These are phyloP conservation scores for Parazoanthus atlanticus DNA, from an alignment of 92 coral and sea anemone species.

Conservation along the genomic window DNA sequence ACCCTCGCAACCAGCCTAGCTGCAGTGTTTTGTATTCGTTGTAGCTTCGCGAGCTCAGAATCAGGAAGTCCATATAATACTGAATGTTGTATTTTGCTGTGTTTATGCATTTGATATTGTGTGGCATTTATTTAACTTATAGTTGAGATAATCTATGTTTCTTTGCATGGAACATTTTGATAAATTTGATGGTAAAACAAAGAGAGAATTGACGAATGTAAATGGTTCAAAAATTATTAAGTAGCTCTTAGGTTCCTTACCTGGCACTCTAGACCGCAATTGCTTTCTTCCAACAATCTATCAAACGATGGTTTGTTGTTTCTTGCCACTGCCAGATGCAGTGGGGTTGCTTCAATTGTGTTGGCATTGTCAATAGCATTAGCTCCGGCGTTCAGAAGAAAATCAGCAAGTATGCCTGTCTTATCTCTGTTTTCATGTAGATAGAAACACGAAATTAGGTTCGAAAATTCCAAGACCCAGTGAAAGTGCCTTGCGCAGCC, in stretches of 20 bases:
- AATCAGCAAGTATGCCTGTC: slow-evolving; percentile 17
- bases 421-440: slow-evolving; percentile 9
- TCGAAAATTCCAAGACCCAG: not conserved
- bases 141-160: too few species aligned
- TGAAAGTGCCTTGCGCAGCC: not conserved
- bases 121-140: too few species aligned
- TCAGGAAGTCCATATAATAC: too few species aligned
- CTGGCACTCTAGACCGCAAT: slow-evolving; percentile 21
- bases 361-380: slow-evolving; percentile 28
- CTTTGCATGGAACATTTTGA: too few species aligned
- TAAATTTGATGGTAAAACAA: not conserved
- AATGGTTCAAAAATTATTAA: not conserved
- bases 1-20: too few species aligned
- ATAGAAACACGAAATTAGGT: not conserved
- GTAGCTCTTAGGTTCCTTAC: not conserved
- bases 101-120: too few species aligned
- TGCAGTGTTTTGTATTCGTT: too few species aligned
- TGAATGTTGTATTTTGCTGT: too few species aligned
- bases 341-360: slow-evolving; percentile 23
- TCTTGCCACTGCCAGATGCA: slow-evolving; percentile 24
- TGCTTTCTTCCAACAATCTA: slow-evolving; percentile 24
- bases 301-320: slow-evolving; percentile 29
- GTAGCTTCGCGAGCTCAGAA: too few species aligned
- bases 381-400: slow-evolving; percentile 31
- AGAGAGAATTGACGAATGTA: too few species aligned